These are phyloP conservation scores for Eutrigla gurnardus DNA, from an alignment of 2,797 vertebrate species.

Conservation along the genomic window DNA sequence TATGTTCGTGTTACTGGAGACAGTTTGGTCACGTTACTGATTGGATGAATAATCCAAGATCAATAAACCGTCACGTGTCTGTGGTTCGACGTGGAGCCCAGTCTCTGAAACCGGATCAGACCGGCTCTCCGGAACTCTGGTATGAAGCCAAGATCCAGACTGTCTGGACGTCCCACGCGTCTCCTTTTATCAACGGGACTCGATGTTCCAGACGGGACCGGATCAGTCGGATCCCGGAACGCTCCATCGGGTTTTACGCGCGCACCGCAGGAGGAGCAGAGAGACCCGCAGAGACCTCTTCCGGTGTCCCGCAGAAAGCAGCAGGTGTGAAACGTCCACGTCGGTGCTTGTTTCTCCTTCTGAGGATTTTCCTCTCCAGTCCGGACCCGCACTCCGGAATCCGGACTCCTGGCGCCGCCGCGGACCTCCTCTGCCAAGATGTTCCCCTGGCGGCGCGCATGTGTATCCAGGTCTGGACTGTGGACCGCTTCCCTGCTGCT, in stretches of 20 bases:
- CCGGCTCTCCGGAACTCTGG: slow-evolving; percentile 1
- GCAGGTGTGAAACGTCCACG: slow-evolving; percentile 16
- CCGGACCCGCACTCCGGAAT: no score
- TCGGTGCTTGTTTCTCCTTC: not conserved
- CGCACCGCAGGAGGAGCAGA: not conserved
- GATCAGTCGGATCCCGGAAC: not conserved
- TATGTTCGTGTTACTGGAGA: no score
- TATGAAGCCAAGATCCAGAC: slow-evolving; percentile 24
- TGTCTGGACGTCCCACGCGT: slow-evolving; percentile 27
- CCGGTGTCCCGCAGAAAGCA: not conserved
- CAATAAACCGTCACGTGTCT: no score
- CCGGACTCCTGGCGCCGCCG: not conserved
- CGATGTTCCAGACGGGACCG: not conserved
- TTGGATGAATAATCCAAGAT: no score
- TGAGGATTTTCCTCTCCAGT: not conserved
- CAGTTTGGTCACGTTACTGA: no score
- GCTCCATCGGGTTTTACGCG: slow-evolving; percentile 42
- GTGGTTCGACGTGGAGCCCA: no score
- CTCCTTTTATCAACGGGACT: not conserved
- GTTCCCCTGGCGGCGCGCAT: slow-evolving; percentile 48
- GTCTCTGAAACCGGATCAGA: slow-evolving; percentile 6
- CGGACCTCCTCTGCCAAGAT: slow-evolving; percentile 12
- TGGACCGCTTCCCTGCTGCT: slow-evolving; percentile 30
- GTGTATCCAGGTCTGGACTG: slow-evolving; percentile 16
- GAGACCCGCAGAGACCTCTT: not conserved